phyloP scores from a whole-genome alignment of 2,113 vertebrate species.

The Dipodomys spectabilis region DNA sequence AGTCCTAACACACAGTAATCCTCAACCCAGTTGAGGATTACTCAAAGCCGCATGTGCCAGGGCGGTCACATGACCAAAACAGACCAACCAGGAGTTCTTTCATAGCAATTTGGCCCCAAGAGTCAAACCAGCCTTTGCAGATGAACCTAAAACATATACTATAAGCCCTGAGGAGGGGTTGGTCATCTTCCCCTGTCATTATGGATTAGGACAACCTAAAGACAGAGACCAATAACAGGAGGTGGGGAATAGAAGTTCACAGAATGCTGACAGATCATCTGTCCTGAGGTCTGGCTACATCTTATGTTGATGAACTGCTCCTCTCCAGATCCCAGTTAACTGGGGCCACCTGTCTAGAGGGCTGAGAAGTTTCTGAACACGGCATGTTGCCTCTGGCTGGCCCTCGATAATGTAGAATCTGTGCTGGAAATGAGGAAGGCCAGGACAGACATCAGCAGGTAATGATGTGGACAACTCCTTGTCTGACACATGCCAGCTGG shows the following conservation, averaged over 20 bases:
- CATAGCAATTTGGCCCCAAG: background rate
- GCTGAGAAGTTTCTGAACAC: too few species aligned
- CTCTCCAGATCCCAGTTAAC: background rate
- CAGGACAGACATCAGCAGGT: too few species aligned
- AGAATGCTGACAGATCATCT: background rate
- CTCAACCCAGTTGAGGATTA: background rate
- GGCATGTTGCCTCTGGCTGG: too few species aligned
- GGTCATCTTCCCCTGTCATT: background rate
- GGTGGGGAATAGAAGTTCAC: background rate
- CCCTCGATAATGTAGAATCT: too few species aligned
- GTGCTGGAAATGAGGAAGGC: too few species aligned
- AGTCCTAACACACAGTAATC: fast-evolving
- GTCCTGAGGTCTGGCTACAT: background rate
- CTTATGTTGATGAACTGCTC: background rate
- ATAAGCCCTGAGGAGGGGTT: background rate
- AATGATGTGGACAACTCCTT: too few species aligned
- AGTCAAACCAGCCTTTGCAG: background rate
- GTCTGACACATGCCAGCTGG: too few species aligned
- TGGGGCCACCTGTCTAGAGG: too few species aligned
- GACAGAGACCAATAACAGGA: background rate
- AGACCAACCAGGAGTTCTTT: background rate
- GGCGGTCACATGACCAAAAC: background rate
- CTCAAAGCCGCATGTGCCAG: background rate
- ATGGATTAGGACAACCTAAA: background rate
- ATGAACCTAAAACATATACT: background rate